Evolutionary conservation across 2,113 vertebrate genomes (phyloP).

Genomic region (Campylomormyrus numenius): DNA sequence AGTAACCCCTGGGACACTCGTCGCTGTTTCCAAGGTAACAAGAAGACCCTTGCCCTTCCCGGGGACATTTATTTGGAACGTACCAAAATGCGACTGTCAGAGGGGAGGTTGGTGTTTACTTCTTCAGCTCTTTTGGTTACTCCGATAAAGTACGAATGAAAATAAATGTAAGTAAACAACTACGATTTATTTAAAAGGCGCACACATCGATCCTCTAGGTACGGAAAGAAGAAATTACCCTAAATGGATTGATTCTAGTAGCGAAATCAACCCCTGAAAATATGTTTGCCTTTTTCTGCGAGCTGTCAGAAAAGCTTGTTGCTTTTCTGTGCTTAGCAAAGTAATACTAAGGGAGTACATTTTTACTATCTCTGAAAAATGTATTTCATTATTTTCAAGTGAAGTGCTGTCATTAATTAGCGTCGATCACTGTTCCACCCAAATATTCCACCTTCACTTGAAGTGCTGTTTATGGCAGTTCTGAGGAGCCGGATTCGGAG

Average conservation of each 20-base stretch:
- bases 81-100: slow-evolving; percentile 41
- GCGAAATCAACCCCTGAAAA: slow-evolving; percentile 14
- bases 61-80: slow-evolving; percentile 51
- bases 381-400: slow-evolving; percentile 5
- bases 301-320: slow-evolving; percentile 70
- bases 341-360: slow-evolving; percentile 38
- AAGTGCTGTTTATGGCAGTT: slow-evolving; percentile 41
- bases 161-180: not conserved
- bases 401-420: not conserved
- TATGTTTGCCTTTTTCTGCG: slow-evolving; percentile 43
- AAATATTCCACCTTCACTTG: slow-evolving; percentile 28
- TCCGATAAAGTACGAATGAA: not conserved
- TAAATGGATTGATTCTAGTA: not conserved
- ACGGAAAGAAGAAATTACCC: not conserved
- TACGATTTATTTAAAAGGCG: not conserved
- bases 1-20: slow-evolving; percentile 31
- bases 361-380: slow-evolving; percentile 6
- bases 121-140: not conserved
- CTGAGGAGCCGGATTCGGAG: slow-evolving; percentile 23
- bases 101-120: slow-evolving; percentile 4
- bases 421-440: slow-evolving; percentile 18
- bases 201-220: not conserved
- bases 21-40: slow-evolving; percentile 65
- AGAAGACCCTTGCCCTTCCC: slow-evolving; percentile 62
- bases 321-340: slow-evolving; percentile 54